Evolutionary conservation across 2,797 vertebrate genomes (phyloP).

Genomic region (Margarornis squamiger): DNA sequence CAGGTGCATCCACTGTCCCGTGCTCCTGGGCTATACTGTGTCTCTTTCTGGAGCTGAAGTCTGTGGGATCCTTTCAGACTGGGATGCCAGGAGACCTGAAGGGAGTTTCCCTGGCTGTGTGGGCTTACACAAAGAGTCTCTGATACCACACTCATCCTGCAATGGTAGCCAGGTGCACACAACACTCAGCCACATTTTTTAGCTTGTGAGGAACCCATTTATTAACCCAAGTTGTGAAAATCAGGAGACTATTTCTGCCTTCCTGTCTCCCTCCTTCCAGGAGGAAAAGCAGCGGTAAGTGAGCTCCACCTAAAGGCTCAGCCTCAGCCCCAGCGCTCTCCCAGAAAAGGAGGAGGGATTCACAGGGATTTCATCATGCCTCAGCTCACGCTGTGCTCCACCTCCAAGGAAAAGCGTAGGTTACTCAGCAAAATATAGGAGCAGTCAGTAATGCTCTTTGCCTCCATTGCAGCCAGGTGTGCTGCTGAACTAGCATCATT

Average conservation of each 20-base stretch:
- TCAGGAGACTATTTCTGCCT: not conserved
- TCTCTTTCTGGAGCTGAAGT: not conserved
- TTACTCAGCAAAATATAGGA: not conserved
- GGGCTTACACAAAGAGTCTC: not conserved
- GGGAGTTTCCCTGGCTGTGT: not conserved
- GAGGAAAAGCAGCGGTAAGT: not conserved
- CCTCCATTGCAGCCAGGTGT: not conserved
- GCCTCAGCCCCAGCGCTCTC: not conserved
- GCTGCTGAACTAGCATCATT: not conserved
- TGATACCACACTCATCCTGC: not conserved
- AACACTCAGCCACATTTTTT: not conserved
- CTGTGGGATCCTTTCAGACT: not conserved
- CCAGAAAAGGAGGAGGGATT: not conserved
- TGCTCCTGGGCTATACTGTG: not conserved
- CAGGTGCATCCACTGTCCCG: accelerated
- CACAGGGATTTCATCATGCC: not conserved
- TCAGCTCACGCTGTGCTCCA: not conserved
- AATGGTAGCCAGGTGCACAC: not conserved
- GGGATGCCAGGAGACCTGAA: not conserved
- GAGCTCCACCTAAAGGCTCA: conserved; percentile 74
- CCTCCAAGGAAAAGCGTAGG: not conserved
- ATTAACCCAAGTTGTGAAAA: not conserved
- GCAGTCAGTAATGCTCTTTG: not conserved
- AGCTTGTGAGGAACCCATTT: not conserved
- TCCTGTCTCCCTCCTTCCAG: not conserved